Evolutionary conservation across 1,140 invertebrate genomes (phyloP).

Genomic region (Drosophila tsacasi): DNA sequence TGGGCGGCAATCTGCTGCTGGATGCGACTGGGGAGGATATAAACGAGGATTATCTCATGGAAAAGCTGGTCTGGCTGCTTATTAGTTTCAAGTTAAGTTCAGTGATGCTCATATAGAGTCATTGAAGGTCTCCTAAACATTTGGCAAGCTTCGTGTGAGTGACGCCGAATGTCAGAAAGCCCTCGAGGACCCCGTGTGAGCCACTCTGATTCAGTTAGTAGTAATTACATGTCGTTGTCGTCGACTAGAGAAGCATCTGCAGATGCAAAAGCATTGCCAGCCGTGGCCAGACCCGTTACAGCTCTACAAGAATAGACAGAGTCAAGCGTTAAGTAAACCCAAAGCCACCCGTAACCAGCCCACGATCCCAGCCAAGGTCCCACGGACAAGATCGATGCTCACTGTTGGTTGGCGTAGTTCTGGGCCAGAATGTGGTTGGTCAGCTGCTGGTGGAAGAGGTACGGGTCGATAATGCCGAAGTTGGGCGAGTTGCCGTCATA

Average conservation of each 20-base stretch:
- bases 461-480: slow-evolving; percentile 77
- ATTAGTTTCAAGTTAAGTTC: slow-evolving; percentile 23
- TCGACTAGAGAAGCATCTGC: slow-evolving; percentile 70
- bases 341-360: slow-evolving; percentile 27
- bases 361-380: not conserved
- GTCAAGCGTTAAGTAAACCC: slow-evolving; percentile 55
- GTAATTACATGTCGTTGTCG: slow-evolving; percentile 72
- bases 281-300: slow-evolving; percentile 72
- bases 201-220: slow-evolving; percentile 1
- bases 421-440: slow-evolving; percentile 82
- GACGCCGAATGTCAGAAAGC: not conserved
- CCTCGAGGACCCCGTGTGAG: not conserved
- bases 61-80: too few species aligned
- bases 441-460: slow-evolving; percentile 80
- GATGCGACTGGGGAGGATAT: slow-evolving; percentile 57
- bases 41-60: not conserved
- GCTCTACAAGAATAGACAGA: slow-evolving; percentile 70
- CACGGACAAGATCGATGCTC: slow-evolving; percentile 30
- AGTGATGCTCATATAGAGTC: not conserved
- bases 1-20: slow-evolving; percentile 82
- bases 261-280: slow-evolving; percentile 73
- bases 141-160: not conserved
- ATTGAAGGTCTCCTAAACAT: too few species aligned
- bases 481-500: slow-evolving; percentile 57
- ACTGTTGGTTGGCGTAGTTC: slow-evolving; percentile 77